Evolutionary conservation across 2,113 vertebrate species (phyloP), one percentile per base, ranked within the genome.

Genomic region (Spheniscus mendiculus): DNA sequence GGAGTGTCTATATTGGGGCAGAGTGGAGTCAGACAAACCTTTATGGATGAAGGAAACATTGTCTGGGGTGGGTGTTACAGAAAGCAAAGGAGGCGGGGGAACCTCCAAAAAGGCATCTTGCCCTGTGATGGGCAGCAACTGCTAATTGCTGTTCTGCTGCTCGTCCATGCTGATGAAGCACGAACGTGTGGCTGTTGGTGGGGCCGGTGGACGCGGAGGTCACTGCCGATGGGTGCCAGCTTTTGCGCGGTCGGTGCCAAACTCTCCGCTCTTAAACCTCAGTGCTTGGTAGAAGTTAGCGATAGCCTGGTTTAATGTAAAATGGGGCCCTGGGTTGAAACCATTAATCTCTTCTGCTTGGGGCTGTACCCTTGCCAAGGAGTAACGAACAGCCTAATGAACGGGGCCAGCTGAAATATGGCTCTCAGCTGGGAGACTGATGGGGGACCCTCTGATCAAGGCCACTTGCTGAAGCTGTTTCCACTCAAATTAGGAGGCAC

Each of bases 171-270:
- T 63, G 62, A 34, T 6, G 56, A 25, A 61, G n/a, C 26, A 4
- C 0, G 0, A 69, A 23, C 65, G 59, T 0, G 1, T 49, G 38
- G 72, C 59, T 55, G 1, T 9, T 55, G 38, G 40, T 40, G 44
- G n/a, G 49, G 85, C 26, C 63, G 72, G n/a, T 47, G 25, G 50
- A 14, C 0, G 0, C 7, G 1, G 42, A 61, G 38, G 29, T 78
- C 0, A 0, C 61, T 78, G 69, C 77, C 1, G 4, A 59, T 44
- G 79, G 32, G 36, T 15, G 29, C 49, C 80, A 66, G 91, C 29
- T 63, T 74, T 63, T 30, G 34, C 0, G 1, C 12, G 19, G 11
- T 34, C 1, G 1, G 17, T 93, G 83, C 85, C 66, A 49, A 38
- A 15, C 47, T 63, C 34, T 49, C 27, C 44, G 23, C 49, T 55